A percentile compares a stretch with the other conserved stretches of the same genome.
Conservation (phyloP, 2,888 invertebrate species). For the Cartodere bifasciata region DNA sequence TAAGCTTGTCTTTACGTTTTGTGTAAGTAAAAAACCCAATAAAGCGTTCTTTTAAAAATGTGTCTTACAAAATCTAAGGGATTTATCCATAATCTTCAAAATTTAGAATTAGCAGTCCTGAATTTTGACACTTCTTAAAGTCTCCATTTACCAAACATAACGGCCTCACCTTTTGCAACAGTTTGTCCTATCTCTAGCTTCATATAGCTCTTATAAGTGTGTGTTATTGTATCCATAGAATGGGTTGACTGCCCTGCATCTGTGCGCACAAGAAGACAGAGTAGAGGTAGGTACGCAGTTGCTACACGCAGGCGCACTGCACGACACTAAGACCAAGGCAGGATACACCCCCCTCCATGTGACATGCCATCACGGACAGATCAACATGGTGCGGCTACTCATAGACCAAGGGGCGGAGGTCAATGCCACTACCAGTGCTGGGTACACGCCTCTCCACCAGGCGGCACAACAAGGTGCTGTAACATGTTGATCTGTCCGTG, state of each 20-base stretch:
- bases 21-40: no score
- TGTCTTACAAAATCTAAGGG: no score
- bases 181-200: background rate
- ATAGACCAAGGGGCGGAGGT: constrained; percentile 83
- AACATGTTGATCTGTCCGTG: no score
- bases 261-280: constrained; percentile 90
- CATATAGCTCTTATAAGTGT: background rate
- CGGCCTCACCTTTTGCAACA: no score
- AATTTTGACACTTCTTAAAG: no score
- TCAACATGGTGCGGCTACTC: constrained; percentile 80
- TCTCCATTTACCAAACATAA: no score
- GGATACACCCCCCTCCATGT: constrained; percentile 95
- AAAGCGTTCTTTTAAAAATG: no score
- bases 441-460: constrained; percentile 93
- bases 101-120: no score
- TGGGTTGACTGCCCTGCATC: constrained; percentile 85
- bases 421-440: constrained; percentile 61
- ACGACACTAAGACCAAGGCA: constrained; percentile 61
- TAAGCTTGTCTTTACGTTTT: no score
- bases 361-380: constrained; percentile 93
- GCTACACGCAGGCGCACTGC: constrained; percentile 62
- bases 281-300: constrained; percentile 74
- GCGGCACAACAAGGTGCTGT: constrained; percentile 97
- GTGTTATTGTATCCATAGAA: no score
- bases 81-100: no score